A percentile compares a stretch with the other conserved stretches of the same genome.
phyloP scores from a whole-genome alignment of 2,797 vertebrate genomes.

The Oreochromis grahami region DNA sequence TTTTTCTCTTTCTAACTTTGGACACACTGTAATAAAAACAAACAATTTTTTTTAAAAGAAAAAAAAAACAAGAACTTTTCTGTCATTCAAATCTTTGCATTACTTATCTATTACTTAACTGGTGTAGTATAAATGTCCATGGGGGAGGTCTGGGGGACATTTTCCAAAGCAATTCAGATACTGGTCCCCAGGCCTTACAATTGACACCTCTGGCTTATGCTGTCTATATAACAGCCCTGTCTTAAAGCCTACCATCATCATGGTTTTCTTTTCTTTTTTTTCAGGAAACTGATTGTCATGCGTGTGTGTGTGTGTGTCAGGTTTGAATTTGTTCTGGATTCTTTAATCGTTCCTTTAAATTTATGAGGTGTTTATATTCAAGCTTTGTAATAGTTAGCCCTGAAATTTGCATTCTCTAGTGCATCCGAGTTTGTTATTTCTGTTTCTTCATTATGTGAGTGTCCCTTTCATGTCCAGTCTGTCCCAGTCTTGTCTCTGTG shows the following conservation, averaged over 20 bases:
- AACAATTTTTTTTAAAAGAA: fast-evolving
- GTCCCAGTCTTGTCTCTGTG: background rate
- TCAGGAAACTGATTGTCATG: background rate
- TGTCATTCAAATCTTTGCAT: background rate
- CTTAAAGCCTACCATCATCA: background rate
- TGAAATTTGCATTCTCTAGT: background rate
- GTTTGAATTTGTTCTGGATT: background rate
- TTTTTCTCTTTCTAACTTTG: background rate
- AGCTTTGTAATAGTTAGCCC: background rate
- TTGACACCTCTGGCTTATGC: background rate
- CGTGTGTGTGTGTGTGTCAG: background rate
- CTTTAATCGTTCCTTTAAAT: background rate
- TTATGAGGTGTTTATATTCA: background rate
- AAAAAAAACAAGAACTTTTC: background rate
- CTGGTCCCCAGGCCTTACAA: background rate
- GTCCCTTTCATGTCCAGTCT: background rate
- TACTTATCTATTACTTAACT: background rate
- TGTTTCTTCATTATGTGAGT: background rate
- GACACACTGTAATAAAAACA: background rate
- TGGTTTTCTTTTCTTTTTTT: background rate
- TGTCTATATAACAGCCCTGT: background rate
- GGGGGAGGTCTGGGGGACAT: background rate
- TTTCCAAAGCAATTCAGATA: background rate
- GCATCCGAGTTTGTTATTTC: background rate
- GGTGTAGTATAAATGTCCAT: background rate